Evolutionary conservation across 2,888 invertebrate species (phyloP), one percentile per base, ranked within the genome.

Genomic region (Ceraclea dissimilis): DNA sequence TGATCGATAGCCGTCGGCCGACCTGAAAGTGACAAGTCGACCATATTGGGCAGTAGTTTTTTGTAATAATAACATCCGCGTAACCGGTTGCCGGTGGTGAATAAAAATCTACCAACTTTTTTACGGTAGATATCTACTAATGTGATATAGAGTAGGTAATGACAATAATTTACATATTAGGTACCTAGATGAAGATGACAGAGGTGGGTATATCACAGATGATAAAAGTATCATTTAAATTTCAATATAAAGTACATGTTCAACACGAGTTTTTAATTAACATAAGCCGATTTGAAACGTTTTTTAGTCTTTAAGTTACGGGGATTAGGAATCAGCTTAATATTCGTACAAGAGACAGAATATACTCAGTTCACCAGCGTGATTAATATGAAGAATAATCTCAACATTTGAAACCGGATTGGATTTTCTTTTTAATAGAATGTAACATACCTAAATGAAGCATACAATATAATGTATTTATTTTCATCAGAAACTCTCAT

Each of bases 161-260:
- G n/a, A n/a, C n/a, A n/a, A n/a, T n/a, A 16, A 54, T 54, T 54
- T 54, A 54, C 49, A 54, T 53, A 47, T 47, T n/a, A n/a, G n/a
- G 19, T 39, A 16, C 13, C 39, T 39, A 26, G 26, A 26, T 26
- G 26, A 6, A 26, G 26, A 26, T 26, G 26, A 26, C n/a, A n/a
- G n/a, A n/a, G n/a, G n/a, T n/a, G n/a, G 39, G 51, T 22, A 43
- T 52, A 43, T 52, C 21, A 22, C 44, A 31, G 18, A 31, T 20
- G 31, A 52, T 47, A 16, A 44, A 52, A 47, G 31, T 31, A 46
- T 17, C 2, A 17, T 17, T 43, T 43, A 16, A 6, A 6, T 6
- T 17, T 43, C 43, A 43, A 43, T 43, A 43, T 10, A 43, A 43
- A 43, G 4, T 26, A 26, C 26, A 26, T 39, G 13, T 39, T 39